phyloP scores from a whole-genome alignment of 2,888 invertebrate genomes.

The Prosopocoilus inquinatus region DNA sequence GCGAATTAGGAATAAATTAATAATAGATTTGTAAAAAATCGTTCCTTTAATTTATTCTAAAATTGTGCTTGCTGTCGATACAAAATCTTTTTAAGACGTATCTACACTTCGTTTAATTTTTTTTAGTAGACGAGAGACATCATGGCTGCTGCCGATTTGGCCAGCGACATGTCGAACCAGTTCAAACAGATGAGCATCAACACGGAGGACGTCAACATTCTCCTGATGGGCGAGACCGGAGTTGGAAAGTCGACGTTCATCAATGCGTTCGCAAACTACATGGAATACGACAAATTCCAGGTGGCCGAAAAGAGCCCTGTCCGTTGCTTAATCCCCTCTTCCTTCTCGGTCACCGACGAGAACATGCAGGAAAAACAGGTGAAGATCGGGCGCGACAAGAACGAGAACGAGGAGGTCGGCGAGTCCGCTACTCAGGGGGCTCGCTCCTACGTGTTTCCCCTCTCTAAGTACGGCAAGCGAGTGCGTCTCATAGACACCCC shows the following conservation, averaged over 20 bases:
- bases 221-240: slow-evolving; percentile 43
- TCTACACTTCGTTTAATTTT: too few species aligned
- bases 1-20: too few species aligned
- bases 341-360: slow-evolving; percentile 34
- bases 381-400: slow-evolving; percentile 30
- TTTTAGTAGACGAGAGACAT: background rate
- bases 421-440: slow-evolving; percentile 30
- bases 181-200: slow-evolving; percentile 14
- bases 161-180: slow-evolving; percentile 3
- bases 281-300: slow-evolving; percentile 30
- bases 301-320: slow-evolving; percentile 29
- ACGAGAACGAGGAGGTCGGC: slow-evolving; percentile 25
- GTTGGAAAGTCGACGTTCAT: slow-evolving; percentile 47
- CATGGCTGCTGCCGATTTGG: background rate
- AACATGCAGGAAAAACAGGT: slow-evolving; percentile 27
- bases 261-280: slow-evolving; percentile 42
- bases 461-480: slow-evolving; percentile 17
- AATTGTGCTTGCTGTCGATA: too few species aligned
- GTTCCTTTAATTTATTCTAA: too few species aligned
- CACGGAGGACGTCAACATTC: slow-evolving; percentile 37
- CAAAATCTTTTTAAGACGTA: too few species aligned
- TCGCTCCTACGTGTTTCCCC: slow-evolving; percentile 65
- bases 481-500: slow-evolving; percentile 45
- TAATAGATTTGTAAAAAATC: too few species aligned
- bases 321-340: slow-evolving; percentile 36